Percentiles rank a stretch among this genome's conserved stretches.
phyloP scores from a whole-genome alignment of 2,797 vertebrate species.

The Xiphorhynchus erythropygius region DNA sequence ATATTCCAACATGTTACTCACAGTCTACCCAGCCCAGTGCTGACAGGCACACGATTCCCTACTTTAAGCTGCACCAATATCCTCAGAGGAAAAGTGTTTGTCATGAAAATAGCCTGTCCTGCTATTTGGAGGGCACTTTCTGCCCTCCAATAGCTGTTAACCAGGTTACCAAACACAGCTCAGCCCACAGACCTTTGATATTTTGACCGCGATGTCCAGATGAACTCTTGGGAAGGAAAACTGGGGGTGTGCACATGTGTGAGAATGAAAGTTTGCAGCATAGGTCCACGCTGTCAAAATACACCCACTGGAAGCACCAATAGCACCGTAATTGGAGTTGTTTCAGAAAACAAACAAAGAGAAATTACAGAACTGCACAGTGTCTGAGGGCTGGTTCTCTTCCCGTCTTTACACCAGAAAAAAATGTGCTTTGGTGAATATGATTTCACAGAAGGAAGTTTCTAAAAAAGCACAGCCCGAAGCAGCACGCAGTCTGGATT shows the following conservation, averaged over 20 bases:
- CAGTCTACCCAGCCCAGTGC: conserved; percentile 13
- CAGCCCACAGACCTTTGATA: conserved; percentile 47
- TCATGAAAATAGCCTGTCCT: neutral
- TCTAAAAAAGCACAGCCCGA: neutral
- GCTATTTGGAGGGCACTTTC: too few species aligned
- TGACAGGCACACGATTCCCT: neutral
- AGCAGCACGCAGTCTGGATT: neutral
- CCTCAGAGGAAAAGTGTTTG: neutral
- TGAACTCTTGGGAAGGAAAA: neutral
- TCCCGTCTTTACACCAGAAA: neutral
- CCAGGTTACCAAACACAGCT: neutral
- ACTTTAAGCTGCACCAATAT: neutral
- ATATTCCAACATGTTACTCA: conserved; percentile 39
- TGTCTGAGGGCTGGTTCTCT: fast-evolving
- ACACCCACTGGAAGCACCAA: conserved; percentile 3
- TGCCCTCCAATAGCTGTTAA: neutral
- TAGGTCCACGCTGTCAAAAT: neutral
- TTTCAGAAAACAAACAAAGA: neutral
- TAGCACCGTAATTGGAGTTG: fast-evolving
- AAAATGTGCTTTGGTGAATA: neutral
- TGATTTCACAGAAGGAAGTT: neutral
- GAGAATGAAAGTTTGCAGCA: fast-evolving
- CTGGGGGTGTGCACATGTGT: fast-evolving
- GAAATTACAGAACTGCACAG: neutral
- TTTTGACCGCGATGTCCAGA: neutral